Evolutionary conservation across 2,797 vertebrate genomes (phyloP), one percentile per base, ranked within the genome.

Genomic region (Notolepis coatsorum): DNA sequence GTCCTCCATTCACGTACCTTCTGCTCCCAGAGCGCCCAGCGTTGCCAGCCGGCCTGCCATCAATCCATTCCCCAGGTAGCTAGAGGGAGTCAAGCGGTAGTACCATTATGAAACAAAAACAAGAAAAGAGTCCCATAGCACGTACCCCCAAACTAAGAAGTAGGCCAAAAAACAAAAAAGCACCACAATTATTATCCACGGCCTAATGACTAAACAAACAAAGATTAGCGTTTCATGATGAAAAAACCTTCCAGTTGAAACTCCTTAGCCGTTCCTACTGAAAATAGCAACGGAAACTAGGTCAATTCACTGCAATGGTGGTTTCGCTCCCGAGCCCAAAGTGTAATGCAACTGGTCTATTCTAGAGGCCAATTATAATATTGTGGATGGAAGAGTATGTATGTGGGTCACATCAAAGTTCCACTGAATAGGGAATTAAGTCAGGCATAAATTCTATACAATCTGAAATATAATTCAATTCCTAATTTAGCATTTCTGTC

Each of bases 21-120:
- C 87, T 43, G 80, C 83, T 41, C 92, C 89, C 79, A 96, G 71
- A 63, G 96, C 96, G 60, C 95, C 95, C 62, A 99, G 91, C 0
- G 91, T 92, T 53, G 95, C 93, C 43, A 98, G 91, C 41, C 97
- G 94, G 42, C 95, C 97, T 20, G 93, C 93, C 94, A 98, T 99
- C 74, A 99, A 91, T 69, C 98, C 98, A 73, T 96, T 94, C 59
- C 96, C 96, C 61, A 98, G 89, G 88, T 99, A 99, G 90, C 98
- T 99, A 90, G n/a, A 54, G 0, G 53, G 35, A 61, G 17, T 28
- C 21, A 65, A 39, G 35, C 24, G 68, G 5, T 18, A 64, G 58
- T 54, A 27, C 24, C 1, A 31, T 68, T 57, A 55, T 3, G 50
- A 57, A 77, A 66, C 5, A 12, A 45, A 12, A 45, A 57, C 2